Evolutionary conservation across 2,888 invertebrate genomes (phyloP).

Genomic region (Agonopterix arenella): DNA sequence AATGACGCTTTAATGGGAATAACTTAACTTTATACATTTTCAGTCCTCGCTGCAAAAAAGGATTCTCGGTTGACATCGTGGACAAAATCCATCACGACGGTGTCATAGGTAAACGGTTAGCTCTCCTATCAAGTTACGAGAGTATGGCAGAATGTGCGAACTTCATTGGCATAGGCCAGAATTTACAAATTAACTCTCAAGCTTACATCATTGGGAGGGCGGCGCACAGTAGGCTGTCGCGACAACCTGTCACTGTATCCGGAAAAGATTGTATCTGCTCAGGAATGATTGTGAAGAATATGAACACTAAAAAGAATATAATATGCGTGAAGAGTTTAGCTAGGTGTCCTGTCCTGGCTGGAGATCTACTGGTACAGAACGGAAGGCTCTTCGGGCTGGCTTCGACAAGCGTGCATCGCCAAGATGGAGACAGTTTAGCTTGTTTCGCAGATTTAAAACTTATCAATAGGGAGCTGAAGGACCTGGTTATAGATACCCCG

Average conservation of each 20-base stretch:
- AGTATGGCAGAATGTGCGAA: slow-evolving; percentile 40
- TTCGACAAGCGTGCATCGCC: slow-evolving; percentile 34
- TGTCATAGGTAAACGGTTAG: slow-evolving; percentile 38
- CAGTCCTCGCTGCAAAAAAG: slow-evolving; percentile 59
- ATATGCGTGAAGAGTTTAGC: slow-evolving; percentile 44
- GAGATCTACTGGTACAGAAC: slow-evolving; percentile 52
- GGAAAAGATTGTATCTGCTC: slow-evolving; percentile 2
- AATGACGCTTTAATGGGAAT: no score
- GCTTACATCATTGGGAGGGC: slow-evolving; percentile 49
- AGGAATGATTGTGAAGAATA: not conserved
- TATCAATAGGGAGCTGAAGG: not conserved
- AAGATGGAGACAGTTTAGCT: slow-evolving; percentile 29
- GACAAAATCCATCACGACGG: slow-evolving; percentile 43
- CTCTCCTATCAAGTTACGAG: slow-evolving; percentile 42
- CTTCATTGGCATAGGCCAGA: slow-evolving; percentile 31
- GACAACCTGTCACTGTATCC: slow-evolving; percentile 32
- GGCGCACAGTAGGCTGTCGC: slow-evolving; percentile 33
- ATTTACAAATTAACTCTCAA: slow-evolving; percentile 21
- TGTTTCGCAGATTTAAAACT: slow-evolving; percentile 29
- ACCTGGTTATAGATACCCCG: not conserved
- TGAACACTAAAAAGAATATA: slow-evolving; percentile 19
- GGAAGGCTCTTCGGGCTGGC: slow-evolving; percentile 45
- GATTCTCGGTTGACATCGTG: slow-evolving; percentile 41
- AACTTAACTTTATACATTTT: slow-evolving; percentile 23
- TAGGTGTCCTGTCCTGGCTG: slow-evolving; percentile 48